Percentiles rank a stretch among this genome's conserved stretches.
Conservation (phyloP, 2,888 invertebrate species). For the Steinernema scapterisci region DNA sequence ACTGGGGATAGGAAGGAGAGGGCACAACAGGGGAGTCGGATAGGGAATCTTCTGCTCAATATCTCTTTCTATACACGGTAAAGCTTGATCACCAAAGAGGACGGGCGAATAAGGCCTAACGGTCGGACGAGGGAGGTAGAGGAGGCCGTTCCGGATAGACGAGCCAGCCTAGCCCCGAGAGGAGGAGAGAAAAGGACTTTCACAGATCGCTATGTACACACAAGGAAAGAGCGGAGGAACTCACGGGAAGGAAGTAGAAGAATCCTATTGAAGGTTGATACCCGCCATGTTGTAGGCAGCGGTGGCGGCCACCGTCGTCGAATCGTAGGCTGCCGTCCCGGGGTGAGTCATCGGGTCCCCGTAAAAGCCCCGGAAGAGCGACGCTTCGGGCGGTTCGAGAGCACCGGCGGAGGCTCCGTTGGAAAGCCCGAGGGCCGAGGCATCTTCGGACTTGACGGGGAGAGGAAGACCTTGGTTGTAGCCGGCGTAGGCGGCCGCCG, state of each 20-base stretch:
- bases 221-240: constrained; percentile 12
- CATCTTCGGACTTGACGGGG: constrained; percentile 15
- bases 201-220: constrained; percentile 20
- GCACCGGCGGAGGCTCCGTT: constrained; percentile 12
- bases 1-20: not conserved
- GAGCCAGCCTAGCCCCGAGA: not conserved
- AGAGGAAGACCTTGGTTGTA: not conserved
- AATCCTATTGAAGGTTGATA: constrained; percentile 18
- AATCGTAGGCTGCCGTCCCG: constrained; percentile 16
- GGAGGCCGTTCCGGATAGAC: not conserved
- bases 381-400: constrained; percentile 16
- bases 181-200: not conserved
- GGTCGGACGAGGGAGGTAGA: constrained; percentile 19
- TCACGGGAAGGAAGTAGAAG: constrained; percentile 3
- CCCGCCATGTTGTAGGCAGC: constrained; percentile 30
- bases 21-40: not conserved
- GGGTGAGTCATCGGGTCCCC: not conserved
- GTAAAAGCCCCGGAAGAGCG: constrained; percentile 19
- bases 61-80: constrained; percentile 14
- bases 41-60: constrained; percentile 16
- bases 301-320: constrained; percentile 13
- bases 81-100: constrained; percentile 15
- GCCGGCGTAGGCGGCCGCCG: constrained; percentile 19
- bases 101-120: constrained; percentile 6
- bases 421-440: not conserved